These are phyloP conservation scores for Threskiornis aethiopicus DNA, from an alignment of 2,797 vertebrate genomes.

Conservation along the genomic window DNA sequence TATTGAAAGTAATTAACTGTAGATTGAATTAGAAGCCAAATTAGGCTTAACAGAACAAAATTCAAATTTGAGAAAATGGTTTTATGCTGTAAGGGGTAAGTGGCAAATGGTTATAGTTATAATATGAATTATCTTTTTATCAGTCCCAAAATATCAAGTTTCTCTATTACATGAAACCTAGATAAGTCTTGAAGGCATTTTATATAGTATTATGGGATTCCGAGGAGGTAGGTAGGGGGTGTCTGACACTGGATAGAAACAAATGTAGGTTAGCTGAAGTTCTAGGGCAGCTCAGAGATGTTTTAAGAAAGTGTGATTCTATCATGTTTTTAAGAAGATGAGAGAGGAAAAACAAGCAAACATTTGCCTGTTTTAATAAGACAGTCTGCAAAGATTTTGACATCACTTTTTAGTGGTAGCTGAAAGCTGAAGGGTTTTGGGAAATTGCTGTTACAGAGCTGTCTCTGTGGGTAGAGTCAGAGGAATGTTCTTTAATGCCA, in stretches of 20 bases:
- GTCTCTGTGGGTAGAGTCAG: background rate
- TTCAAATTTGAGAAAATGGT: background rate
- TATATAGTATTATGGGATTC: background rate
- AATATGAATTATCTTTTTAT: background rate
- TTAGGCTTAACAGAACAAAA: conserved; percentile 6
- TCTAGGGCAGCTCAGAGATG: background rate
- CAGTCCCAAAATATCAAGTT: background rate
- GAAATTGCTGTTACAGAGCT: background rate
- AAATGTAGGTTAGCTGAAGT: background rate
- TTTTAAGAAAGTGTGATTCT: background rate
- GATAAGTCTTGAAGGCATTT: background rate
- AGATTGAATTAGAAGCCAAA: background rate
- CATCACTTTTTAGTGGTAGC: conserved; percentile 1
- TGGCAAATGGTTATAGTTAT: background rate
- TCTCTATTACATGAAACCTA: background rate
- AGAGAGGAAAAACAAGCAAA: background rate
- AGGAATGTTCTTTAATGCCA: background rate
- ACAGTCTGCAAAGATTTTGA: conserved; percentile 11
- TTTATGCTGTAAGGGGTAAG: background rate
- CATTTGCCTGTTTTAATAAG: background rate
- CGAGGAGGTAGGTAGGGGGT: background rate
- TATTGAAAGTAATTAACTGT: background rate
- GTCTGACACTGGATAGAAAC: background rate
- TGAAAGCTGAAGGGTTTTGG: conserved; percentile 4
- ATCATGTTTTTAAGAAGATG: background rate